A percentile compares a stretch with the other conserved stretches of the same genome.
phyloP scores from a whole-genome alignment of 2,797 vertebrate species.

The Bradypus variegatus region DNA sequence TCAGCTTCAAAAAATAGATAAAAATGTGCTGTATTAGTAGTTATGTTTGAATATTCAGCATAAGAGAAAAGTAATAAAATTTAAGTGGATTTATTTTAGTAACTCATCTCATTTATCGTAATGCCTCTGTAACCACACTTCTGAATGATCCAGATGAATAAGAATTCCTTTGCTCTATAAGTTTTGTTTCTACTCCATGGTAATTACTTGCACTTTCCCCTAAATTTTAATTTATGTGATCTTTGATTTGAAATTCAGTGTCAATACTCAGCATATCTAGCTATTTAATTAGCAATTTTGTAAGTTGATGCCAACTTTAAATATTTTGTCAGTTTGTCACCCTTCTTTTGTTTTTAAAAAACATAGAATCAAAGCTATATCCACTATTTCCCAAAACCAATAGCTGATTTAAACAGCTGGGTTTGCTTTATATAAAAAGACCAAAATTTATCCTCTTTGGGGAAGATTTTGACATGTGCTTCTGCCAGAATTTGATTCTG shows the following conservation, averaged over 20 bases:
- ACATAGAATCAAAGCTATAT: background rate
- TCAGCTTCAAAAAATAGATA: conserved; percentile 73
- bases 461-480: background rate
- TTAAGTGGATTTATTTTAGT: background rate
- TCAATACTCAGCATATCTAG: background rate
- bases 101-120: background rate
- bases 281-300: conserved; percentile 7
- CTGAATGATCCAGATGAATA: too few species aligned
- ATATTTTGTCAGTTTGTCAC: background rate
- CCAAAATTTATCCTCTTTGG: background rate
- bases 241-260: conserved; percentile 13
- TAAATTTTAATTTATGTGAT: background rate
- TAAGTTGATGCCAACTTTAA: background rate
- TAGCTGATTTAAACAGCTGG: background rate
- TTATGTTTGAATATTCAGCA: background rate
- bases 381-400: background rate
- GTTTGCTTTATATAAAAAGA: conserved; percentile 37
- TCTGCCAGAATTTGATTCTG: conserved; percentile 30
- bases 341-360: conserved; percentile 10
- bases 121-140: background rate
- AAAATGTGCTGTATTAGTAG: background rate
- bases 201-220: background rate
- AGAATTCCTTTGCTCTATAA: background rate
- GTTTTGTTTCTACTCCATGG: background rate
- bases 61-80: background rate